Base-by-base conservation (phyloP, 2,797 vertebrate genomes). In the Cephalopachus bancanus region DNA sequence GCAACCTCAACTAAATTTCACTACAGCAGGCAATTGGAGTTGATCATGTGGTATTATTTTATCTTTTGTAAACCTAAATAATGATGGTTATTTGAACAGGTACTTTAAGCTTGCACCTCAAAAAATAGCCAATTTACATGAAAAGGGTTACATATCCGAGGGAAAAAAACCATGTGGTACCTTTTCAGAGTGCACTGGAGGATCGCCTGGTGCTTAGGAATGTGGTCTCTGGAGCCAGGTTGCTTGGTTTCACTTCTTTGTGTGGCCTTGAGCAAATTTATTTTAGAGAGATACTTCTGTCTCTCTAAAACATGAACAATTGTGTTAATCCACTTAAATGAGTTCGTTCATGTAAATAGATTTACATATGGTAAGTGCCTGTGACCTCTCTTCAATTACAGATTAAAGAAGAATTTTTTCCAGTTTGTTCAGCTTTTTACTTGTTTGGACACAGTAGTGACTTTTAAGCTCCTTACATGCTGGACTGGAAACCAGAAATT, bases 1-100 rank as follows among this genome's bases (percentile, higher is more conserved):
- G 8, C 55, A 71, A 53, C 57, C 22, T 83, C 57, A 53, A 14
- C 62, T 83, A 51, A 24, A 44, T 89, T 74, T 80, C 24, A 69
- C n/a, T 75, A 22, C 55, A 85, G 55, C 37, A 16, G 28, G 44
- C 16, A 90, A 37, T 49, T 84, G 33, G 6, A 84, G 57, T 55
- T 89, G 44, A 67, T 85, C 44, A n/a, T 59, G 78, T 65, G 33
- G 14, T 89, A 15, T 71, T 37, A 9, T 28, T 51, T 78, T 76
- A 51, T 80, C 20, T 79, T 96, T 67, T 55, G 7, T 91, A 78
- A 94, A 6, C 33, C 53, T 62, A 62, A 80, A 60, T 76, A 79
- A 51, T 74, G 62, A 81, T 33, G 75, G 14, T 24, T 7, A 55
- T 84, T 91, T 88, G 83, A 93, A 88, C n/a, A 51, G 71, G 16